Evolutionary conservation across 2,797 vertebrate genomes (phyloP), one percentile per base, ranked within the genome.

Genomic region (Pterois miles): DNA sequence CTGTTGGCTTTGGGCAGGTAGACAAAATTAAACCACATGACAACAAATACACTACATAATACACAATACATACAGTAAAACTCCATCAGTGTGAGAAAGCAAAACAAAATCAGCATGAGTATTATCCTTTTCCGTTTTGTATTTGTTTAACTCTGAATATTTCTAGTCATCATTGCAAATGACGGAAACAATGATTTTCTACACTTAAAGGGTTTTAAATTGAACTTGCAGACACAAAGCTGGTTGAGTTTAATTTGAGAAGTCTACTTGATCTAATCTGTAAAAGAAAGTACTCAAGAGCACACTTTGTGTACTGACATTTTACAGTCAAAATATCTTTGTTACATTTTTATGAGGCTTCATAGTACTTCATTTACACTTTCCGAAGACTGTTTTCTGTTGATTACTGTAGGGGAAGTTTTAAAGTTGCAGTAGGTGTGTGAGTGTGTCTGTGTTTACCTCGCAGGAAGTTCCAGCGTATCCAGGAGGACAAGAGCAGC

Each of bases 401-500:
- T 52, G 27, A 40, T 34, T 48, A 14, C 16, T 43, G 12, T 31
- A 6, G 18, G 22, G 8, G 18, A 33, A 13, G n/a, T 18, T 40
- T 48, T 36, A 8, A 67, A 22, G 8, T 48, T 23, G 38, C 20
- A 48, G 65, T 1, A 14, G 43, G 27, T 54, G 59, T 71, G 59
- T 36, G 3, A 4, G 46, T 48, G 43, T 20, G 53, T 38, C 2
- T 63, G 33, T 50, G 50, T 75, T 95, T 93, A 99, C 98, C 94
- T 99, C 98, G 86, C 98, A 99, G 4, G 98, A 99, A 8, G 96
- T 96, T 46, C 98, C 98, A 64, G 76, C 92, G 52, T 97, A 99
- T 46, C 96, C 96, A 3, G 90, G 86, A 63, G 98, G 97, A 89
- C 98, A 99, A 7, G 94, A 94, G 77, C 98, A 99, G 50, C 96